Evolutionary conservation across 1,140 invertebrate species (phyloP), one percentile per base, ranked within the genome.

Genomic region (Notospermus geniculatus): DNA sequence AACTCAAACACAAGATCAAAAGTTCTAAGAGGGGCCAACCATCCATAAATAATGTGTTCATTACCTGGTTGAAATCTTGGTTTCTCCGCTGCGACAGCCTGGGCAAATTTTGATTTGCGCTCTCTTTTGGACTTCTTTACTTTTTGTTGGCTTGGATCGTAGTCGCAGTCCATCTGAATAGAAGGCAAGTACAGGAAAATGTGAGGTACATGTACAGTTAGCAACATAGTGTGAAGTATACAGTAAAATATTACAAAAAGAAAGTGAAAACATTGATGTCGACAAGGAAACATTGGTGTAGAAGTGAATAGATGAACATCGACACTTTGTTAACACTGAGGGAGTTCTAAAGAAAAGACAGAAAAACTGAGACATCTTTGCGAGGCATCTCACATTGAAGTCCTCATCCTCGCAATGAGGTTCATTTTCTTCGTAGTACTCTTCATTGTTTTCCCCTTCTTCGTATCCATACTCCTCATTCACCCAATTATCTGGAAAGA

Each of bases 101-200:
- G 85, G 36, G 86, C 87, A 67, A 93, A 88, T 69, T 90, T 71
- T 0, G 80, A 81, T 87, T 69, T 87, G 54, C 69, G 71, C 46
- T 69, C 71, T 61, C 69, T 71, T 32, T 60, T 32, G 54, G 67
- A 69, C 2, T 59, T 65, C 46, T 63, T 60, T 17, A 71, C 59
- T 84, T 81, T 0, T 15, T 57, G 63, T 55, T 68, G 52, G 39
- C 55, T 60, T 75, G 87, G 86, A 79, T 91, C 86, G 78, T 89
- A 93, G 74, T 93, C 91, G 67, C 89, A 90, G 80, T 93, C 91
- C 91, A 93, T 93, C 89, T 91, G 66, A 64, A 80, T 79, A 63
- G 25, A 55, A 54, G 63, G 25, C 73, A 67, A 68, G 60, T 57
- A 11, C 30, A 22, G 29, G 29, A 56, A 7, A 45, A 27, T 17